These are phyloP conservation scores for Clitarchus hookeri DNA, from an alignment of 2,888 invertebrate genomes.

Conservation along the genomic window DNA sequence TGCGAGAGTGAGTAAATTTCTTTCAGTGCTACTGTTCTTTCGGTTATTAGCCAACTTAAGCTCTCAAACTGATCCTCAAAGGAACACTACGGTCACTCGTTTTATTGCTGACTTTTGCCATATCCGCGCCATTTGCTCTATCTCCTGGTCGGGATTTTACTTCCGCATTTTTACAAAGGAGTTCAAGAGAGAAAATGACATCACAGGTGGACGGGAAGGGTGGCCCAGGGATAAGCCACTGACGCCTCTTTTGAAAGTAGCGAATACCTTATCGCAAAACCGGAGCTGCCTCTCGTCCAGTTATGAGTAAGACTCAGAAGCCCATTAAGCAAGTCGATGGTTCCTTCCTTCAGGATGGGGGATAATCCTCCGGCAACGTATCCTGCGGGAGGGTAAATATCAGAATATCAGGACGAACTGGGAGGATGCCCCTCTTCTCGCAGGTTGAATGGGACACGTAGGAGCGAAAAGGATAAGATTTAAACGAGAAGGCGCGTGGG, in stretches of 20 bases:
- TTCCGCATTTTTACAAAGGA: not conserved
- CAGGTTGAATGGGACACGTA: not conserved
- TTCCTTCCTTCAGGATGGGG: not conserved
- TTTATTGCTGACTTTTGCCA: not conserved
- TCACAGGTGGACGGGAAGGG: not conserved
- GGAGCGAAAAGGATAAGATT: not conserved
- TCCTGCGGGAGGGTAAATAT: conserved; percentile 3
- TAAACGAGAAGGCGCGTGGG: not conserved
- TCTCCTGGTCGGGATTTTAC: not conserved
- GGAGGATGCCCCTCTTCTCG: not conserved
- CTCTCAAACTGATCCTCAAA: not conserved
- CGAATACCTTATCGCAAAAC: not conserved
- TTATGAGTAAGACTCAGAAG: not conserved
- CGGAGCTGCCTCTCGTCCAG: not conserved
- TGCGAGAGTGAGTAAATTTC: too few species aligned
- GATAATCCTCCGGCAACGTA: not conserved
- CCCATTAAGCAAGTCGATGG: not conserved
- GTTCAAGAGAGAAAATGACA: not conserved
- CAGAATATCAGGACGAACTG: not conserved
- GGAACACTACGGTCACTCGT: not conserved
- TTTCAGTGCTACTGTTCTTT: too few species aligned
- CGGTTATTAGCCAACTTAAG: not conserved
- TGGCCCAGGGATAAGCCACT: not conserved
- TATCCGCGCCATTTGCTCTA: not conserved
- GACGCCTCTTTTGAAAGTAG: not conserved